Percentiles rank a stretch among this genome's conserved stretches.
Evolutionary conservation across 1,140 invertebrate genomes (phyloP).

Genomic region (Magallana ariakensis): DNA sequence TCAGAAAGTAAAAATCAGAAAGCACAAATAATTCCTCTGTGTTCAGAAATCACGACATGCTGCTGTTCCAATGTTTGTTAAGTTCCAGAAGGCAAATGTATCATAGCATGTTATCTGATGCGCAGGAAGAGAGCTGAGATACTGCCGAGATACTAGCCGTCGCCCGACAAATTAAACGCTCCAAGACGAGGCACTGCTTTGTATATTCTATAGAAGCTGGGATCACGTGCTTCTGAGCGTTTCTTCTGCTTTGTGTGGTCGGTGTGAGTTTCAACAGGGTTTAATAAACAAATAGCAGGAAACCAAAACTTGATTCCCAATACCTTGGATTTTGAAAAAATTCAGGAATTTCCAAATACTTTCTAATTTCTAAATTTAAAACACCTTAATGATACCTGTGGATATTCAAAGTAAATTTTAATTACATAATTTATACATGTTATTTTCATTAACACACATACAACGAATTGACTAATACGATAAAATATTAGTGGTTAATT

Average conservation of each 20-base stretch:
- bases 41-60: neutral
- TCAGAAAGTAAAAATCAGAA: neutral
- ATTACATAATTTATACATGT: too few species aligned
- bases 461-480: too few species aligned
- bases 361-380: too few species aligned
- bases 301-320: constrained; percentile 21
- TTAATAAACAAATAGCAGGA: constrained; percentile 20
- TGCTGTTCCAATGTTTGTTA: neutral
- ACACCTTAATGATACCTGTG: too few species aligned
- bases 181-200: constrained; percentile 20
- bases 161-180: neutral
- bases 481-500: too few species aligned
- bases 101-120: constrained; percentile 28
- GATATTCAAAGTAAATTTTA: too few species aligned
- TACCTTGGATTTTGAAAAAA: neutral
- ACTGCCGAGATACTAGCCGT: constrained; percentile 13
- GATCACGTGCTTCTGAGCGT: constrained; percentile 20
- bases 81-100: constrained; percentile 10
- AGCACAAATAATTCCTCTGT: neutral
- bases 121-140: constrained; percentile 25
- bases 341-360: too few species aligned
- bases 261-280: neutral
- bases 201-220: neutral
- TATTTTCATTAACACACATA: too few species aligned
- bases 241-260: constrained; percentile 9